A percentile compares a stretch with the other conserved stretches of the same genome.
Evolutionary conservation across 2,113 vertebrate species (phyloP).

Genomic region (Pollachius pollachius): DNA sequence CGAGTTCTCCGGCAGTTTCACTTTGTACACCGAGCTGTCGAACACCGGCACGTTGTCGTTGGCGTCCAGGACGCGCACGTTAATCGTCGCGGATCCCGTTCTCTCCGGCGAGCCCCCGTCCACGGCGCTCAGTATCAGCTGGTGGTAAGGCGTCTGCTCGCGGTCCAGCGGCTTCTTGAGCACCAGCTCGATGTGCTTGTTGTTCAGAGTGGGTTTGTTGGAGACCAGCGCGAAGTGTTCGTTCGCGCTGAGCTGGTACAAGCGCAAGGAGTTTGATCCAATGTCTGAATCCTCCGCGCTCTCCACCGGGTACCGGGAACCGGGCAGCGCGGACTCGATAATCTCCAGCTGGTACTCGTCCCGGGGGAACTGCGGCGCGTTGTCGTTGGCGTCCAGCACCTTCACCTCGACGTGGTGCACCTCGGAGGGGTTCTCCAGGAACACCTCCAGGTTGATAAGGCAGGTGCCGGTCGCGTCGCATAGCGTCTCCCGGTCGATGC

Average conservation of each 20-base stretch:
- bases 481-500: slow-evolving; percentile 74
- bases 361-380: slow-evolving; percentile 76
- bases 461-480: slow-evolving; percentile 68
- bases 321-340: slow-evolving; percentile 71
- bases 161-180: slow-evolving; percentile 78
- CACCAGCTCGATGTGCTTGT: slow-evolving; percentile 79
- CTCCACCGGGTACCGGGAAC: slow-evolving; percentile 73
- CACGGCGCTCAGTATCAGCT: slow-evolving; percentile 73
- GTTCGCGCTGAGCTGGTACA: slow-evolving; percentile 87
- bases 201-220: slow-evolving; percentile 84
- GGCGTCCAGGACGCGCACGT: slow-evolving; percentile 72
- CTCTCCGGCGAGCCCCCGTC: slow-evolving; percentile 74
- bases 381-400: slow-evolving; percentile 75
- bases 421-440: slow-evolving; percentile 74
- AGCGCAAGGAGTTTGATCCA: slow-evolving; percentile 87
- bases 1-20: slow-evolving; percentile 79
- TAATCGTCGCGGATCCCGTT: slow-evolving; percentile 72
- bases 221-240: slow-evolving; percentile 90
- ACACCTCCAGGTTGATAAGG: slow-evolving; percentile 70
- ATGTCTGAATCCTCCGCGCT: slow-evolving; percentile 77
- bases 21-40: slow-evolving; percentile 77
- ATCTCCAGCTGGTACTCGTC: slow-evolving; percentile 77
- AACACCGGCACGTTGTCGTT: slow-evolving; percentile 77
- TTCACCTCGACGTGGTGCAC: slow-evolving; percentile 74
- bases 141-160: slow-evolving; percentile 74